Evolutionary conservation across 92 coral and sea anemone genomes (phyloP).

Genomic region (Heliopora coerulea): DNA sequence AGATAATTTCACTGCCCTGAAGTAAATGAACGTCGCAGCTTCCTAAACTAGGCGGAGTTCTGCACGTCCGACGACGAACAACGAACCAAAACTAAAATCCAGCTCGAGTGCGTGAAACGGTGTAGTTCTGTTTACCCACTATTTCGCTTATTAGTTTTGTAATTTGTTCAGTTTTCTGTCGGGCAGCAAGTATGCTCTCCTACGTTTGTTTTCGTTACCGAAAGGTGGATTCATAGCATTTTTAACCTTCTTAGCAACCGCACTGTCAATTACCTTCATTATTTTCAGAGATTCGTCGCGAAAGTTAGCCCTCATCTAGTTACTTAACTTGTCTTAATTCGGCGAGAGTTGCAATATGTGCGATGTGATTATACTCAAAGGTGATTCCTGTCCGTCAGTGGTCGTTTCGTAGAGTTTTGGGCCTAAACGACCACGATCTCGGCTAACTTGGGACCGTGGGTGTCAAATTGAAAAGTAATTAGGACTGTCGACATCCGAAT

Average conservation of each 20-base stretch:
- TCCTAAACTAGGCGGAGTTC: too few relatives aligned
- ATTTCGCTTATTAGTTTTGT: background rate
- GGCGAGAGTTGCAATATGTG: too few relatives aligned
- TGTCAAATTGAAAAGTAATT: slow-evolving; percentile 41
- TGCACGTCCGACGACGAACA: too few relatives aligned
- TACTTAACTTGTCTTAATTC: too few relatives aligned
- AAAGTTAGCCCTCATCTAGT: too few relatives aligned
- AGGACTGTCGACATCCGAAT: slow-evolving; percentile 1
- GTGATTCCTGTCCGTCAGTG: too few relatives aligned
- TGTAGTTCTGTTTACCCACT: background rate
- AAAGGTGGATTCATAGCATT: background rate
- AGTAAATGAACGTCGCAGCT: too few relatives aligned
- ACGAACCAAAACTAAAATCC: too few relatives aligned
- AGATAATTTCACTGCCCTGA: too few relatives aligned
- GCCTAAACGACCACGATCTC: background rate
- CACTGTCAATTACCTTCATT: background rate
- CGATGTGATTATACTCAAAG: too few relatives aligned
- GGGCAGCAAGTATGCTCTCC: background rate
- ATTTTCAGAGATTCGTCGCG: too few relatives aligned
- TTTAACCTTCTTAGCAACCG: background rate
- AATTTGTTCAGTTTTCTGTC: background rate
- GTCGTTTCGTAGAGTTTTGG: background rate
- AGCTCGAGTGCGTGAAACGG: too few relatives aligned
- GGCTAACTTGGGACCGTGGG: slow-evolving; percentile 1
- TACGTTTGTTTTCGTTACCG: background rate